Evolutionary conservation across 2,888 invertebrate genomes (phyloP).

Genomic region (Mamestra brassicae): DNA sequence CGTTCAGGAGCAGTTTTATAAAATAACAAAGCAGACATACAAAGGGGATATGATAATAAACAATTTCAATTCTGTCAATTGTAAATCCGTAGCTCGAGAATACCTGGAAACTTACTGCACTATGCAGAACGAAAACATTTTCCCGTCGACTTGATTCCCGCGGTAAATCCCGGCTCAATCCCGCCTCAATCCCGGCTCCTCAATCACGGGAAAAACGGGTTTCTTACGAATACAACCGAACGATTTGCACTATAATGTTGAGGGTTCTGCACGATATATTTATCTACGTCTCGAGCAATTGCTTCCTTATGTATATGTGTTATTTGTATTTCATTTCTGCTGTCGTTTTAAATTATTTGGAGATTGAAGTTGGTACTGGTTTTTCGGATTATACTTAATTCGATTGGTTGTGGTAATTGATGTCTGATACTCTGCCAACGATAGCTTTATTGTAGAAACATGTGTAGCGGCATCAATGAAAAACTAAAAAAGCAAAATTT

Average conservation of each 20-base stretch:
- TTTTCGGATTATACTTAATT: background rate
- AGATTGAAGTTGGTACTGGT: conserved; percentile 20
- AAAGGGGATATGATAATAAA: conserved; percentile 65
- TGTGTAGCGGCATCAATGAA: too few relatives aligned
- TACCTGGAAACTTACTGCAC: conserved; percentile 68
- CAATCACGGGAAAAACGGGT: conserved; percentile 75
- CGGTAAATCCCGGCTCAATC: conserved; percentile 69
- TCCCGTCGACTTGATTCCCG: conserved; percentile 67
- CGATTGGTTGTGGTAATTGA: background rate
- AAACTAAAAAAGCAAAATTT: too few relatives aligned
- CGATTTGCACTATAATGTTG: conserved; percentile 63
- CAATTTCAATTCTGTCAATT: conserved; percentile 75
- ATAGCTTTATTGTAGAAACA: too few relatives aligned
- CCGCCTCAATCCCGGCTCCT: conserved; percentile 72
- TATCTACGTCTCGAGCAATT: conserved; percentile 52
- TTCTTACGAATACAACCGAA: conserved; percentile 67
- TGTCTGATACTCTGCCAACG: too few relatives aligned
- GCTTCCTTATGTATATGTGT: conserved; percentile 44
- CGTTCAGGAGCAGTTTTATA: conserved; percentile 12
- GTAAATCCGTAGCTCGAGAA: conserved; percentile 68
- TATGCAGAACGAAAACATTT: conserved; percentile 72
- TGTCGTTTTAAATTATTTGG: conserved; percentile 27
- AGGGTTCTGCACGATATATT: conserved; percentile 55
- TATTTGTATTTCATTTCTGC: conserved; percentile 51
- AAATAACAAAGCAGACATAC: conserved; percentile 50